Base-by-base conservation (phyloP, 1,140 invertebrate species). In the Apis florea region DNA sequence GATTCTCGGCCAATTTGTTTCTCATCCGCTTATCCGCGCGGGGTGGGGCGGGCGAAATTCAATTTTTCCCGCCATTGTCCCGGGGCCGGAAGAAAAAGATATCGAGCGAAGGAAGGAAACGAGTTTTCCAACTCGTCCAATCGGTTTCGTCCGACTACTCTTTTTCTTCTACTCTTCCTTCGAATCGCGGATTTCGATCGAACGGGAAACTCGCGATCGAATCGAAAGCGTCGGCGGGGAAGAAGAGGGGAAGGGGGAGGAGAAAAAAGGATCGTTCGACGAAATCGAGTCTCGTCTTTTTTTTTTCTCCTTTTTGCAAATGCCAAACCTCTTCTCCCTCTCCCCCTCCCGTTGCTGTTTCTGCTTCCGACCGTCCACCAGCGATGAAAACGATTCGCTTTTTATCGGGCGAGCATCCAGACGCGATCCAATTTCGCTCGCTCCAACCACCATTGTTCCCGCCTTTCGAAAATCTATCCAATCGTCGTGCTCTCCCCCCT, bases 361-460 rank as follows among this genome's bases (percentile, higher is more conserved):
- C 80, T 56, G 26, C 71, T 73, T 51, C 47, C 59, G n/a, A 61
- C 24, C 24, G 53, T 66, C 49, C 56, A 70, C 58, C 73, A 68
- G 68, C 31, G 24, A 61, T 74, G 59, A 47, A n/a, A 59, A n/a
- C 76, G 80, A 74, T 83, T 85, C 78, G 82, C 75, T 83, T 71
- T 79, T 85, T 75, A 68, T 81, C 77, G 82, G 56, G 64, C 49
- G 63, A 75, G 51, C 72, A 31, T 75, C 24, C 73, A 69, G 74
- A 75, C 68, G 69, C 83, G 67, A 85, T 85, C 56, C 84, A 84
- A 85, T 85, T 84, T 84, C 56, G 68, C 21, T 63, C 54, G 56
- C 76, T 70, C 56, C 54, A 74, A 26, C 71, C 21, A 64, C 64
- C 47, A 59, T 75, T 75, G 79, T 81, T 64, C 71, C 9, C 79